Base-by-base conservation (phyloP, 2,113 vertebrate species). In the Ceratotherium simum region DNA sequence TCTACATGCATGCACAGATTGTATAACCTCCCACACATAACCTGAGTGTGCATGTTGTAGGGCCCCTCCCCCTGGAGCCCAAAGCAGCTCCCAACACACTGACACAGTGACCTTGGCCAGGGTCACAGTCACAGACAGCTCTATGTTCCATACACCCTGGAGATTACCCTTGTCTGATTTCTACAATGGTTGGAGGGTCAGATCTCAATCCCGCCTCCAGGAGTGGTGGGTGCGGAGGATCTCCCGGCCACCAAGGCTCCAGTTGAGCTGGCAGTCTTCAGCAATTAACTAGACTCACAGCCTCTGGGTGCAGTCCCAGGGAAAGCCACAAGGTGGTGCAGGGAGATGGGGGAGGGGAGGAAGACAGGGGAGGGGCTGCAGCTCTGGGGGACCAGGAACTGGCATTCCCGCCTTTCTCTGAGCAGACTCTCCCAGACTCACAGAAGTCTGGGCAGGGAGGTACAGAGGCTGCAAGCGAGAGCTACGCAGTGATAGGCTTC, bases 51-150 rank as follows among this genome's bases (percentile, higher is more conserved):
- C 93, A 87, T 90, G 83, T 72, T 46, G 62, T 82, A 78, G 20
- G 78, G 92, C 58, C 92, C 97, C 80, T 79, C 94, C 92, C 92
- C 83, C 69, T 70, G 67, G 31, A 93, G 92, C 51, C n/a, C 7
- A 39, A 88, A 13, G 81, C 54, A 54, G 88, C 81, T 94, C 96
- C 91, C 97, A 98, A 94, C 96, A 97, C 73, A 98, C 98, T 98
- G 98, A 98, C 98, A 98, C 90, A 98, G 97, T 98, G 98, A 98
- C 98, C 97, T 98, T 98, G 98, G 91, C 82, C 96, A 98, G 97
- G 96, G 96, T 97, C 96, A 96, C 51, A 70, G 91, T 67, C 86
- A 90, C 36, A 89, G 90, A 96, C 42, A 64, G 80, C 46, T 62
- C 78, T 65, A 56, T n/a, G 90, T 33, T 92, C 51, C 70, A 75